phyloP scores from a whole-genome alignment of 1,140 invertebrate genomes.

The Tetramorium alpestre region DNA sequence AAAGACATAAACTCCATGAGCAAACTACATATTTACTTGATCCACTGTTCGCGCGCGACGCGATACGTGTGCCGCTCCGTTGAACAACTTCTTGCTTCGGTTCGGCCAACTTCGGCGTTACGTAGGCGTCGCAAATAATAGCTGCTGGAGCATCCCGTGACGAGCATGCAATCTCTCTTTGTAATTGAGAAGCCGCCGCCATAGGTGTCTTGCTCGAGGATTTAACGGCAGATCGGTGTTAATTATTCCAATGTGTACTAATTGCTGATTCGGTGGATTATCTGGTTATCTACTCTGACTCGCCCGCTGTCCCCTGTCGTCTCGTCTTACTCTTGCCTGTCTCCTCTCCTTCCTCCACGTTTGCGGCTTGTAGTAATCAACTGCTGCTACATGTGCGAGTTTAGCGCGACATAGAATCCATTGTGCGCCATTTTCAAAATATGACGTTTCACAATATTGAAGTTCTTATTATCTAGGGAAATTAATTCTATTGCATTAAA shows the following conservation, averaged over 20 bases:
- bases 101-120: slow-evolving; percentile 35
- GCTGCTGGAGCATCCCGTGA: slow-evolving; percentile 27
- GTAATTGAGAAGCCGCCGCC: slow-evolving; percentile 64
- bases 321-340: not conserved
- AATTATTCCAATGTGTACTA: slow-evolving; percentile 76
- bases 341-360: not conserved
- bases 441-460: not conserved
- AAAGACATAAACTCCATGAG: not conserved
- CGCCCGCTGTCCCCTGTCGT: not conserved
- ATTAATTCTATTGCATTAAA: not conserved
- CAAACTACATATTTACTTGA: slow-evolving; percentile 48
- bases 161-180: slow-evolving; percentile 47
- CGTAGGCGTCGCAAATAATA: slow-evolving; percentile 56
- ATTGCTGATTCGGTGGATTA: slow-evolving; percentile 75
- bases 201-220: slow-evolving; percentile 49
- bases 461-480: not conserved
- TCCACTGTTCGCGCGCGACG: slow-evolving; percentile 7
- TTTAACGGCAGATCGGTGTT: slow-evolving; percentile 71
- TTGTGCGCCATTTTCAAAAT: not conserved
- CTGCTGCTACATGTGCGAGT: not conserved
- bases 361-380: slow-evolving; percentile 43
- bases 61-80: slow-evolving; percentile 34
- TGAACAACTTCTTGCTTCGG: slow-evolving; percentile 48
- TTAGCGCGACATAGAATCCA: not conserved
- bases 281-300: slow-evolving; percentile 71